These are phyloP conservation scores for Eupithecia pulchellata DNA, from an alignment of 2,888 invertebrate species.

Conservation along the genomic window DNA sequence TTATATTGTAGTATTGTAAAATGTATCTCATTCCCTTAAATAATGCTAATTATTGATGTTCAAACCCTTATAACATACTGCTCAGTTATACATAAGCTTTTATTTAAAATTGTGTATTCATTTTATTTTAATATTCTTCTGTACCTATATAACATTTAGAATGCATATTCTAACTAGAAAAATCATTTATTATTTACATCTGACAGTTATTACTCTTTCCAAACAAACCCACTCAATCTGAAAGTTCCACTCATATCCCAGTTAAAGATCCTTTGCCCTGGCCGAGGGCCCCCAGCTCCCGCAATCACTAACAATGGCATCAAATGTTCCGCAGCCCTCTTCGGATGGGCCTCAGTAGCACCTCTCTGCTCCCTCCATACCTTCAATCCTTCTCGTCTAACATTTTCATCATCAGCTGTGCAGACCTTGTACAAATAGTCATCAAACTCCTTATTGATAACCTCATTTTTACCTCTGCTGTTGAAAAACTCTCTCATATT, in stretches of 20 bases:
- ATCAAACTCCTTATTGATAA: constrained; percentile 76
- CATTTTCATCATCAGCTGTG: constrained; percentile 61
- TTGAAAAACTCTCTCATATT: constrained; percentile 76
- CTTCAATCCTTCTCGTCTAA: constrained; percentile 59
- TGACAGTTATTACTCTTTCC: constrained; percentile 73
- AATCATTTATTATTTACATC: too few relatives aligned
- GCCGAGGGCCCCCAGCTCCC: constrained; percentile 69
- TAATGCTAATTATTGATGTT: background rate
- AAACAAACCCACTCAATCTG: constrained; percentile 74
- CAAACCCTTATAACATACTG: background rate
- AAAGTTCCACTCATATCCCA: constrained; percentile 75
- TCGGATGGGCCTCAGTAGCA: constrained; percentile 72
- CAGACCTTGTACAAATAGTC: constrained; percentile 70
- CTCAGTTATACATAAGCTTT: too few relatives aligned
- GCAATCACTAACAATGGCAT: constrained; percentile 78
- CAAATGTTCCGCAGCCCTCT: constrained; percentile 74
- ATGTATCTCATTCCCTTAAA: background rate
- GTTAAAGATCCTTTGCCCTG: constrained; percentile 72
- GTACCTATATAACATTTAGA: too few relatives aligned
- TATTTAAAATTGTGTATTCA: too few relatives aligned
- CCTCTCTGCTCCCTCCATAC: constrained; percentile 70
- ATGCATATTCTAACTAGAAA: too few relatives aligned
- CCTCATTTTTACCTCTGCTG: constrained; percentile 47
- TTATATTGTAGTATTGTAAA: background rate
- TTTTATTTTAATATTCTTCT: too few relatives aligned